A percentile compares a stretch with the other conserved stretches of the same genome.
Conservation (phyloP, 2,797 vertebrate species). For the Sciurus vulgaris region DNA sequence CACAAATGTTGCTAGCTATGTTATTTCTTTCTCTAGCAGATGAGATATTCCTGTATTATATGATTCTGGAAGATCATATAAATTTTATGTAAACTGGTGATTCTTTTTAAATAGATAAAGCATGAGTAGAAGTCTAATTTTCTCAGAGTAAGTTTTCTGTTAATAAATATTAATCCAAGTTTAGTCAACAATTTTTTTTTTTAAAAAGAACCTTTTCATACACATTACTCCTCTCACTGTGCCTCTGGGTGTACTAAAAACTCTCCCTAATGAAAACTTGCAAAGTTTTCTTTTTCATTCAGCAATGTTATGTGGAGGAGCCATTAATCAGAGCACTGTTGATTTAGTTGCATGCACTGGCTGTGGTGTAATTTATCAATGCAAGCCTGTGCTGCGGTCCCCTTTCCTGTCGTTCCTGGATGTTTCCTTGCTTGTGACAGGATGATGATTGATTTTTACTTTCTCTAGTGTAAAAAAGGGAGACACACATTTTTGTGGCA, state of each 20-base stretch:
- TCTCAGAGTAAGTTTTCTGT: constrained; percentile 24
- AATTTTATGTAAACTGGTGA: neutral
- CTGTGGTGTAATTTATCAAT: constrained; percentile 54
- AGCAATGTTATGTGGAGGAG: neutral
- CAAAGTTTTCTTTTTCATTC: constrained; percentile 60
- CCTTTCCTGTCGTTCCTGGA: constrained; percentile 67
- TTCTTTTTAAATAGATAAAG: constrained; percentile 1
- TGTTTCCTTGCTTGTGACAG: constrained; percentile 54
- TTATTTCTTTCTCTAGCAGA: constrained; percentile 27
- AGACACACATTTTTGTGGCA: neutral
- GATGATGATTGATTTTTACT: constrained; percentile 65
- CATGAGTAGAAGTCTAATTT: neutral
- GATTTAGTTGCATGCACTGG: constrained; percentile 60
- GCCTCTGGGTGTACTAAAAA: constrained; percentile 29
- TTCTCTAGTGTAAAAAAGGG: constrained; percentile 31
- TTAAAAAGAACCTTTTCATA: neutral
- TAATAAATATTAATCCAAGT: constrained; percentile 34
- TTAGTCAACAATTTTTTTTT: constrained; percentile 13
- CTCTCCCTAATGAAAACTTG: constrained; percentile 47
- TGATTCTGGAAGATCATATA: neutral
- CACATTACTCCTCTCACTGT: neutral
- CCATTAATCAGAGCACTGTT: constrained; percentile 69
- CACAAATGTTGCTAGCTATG: neutral
- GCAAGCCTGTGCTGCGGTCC: neutral
- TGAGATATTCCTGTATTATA: neutral